These are phyloP conservation scores for Pammene aurita DNA, from an alignment of 2,888 invertebrate species.

Conservation along the genomic window DNA sequence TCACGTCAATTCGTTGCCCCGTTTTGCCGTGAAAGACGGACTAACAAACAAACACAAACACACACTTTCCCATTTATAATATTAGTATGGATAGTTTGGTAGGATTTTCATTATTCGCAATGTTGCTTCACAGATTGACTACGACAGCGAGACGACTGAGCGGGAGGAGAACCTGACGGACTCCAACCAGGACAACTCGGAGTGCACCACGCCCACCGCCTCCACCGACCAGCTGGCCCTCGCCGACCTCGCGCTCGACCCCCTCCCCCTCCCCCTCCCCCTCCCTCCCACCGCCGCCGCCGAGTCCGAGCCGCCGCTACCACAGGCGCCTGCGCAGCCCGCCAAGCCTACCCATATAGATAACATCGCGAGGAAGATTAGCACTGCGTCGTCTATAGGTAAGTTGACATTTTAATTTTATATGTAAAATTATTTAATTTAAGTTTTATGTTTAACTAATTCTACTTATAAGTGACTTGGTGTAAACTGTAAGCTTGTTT, in stretches of 20 bases:
- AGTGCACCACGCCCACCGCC: slow-evolving; percentile 81
- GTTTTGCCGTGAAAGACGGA: too few species aligned
- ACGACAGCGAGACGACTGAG: slow-evolving; percentile 80
- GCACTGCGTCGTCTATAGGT: slow-evolving; percentile 78
- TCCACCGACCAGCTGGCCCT: slow-evolving; percentile 76
- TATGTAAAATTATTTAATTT: too few species aligned
- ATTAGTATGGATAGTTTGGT: too few species aligned
- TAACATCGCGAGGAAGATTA: slow-evolving; percentile 67
- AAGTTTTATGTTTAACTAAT: too few species aligned
- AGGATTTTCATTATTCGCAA: too few species aligned
- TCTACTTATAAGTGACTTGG: too few species aligned
- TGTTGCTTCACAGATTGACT: slow-evolving; percentile 74
- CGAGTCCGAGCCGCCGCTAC: slow-evolving; percentile 41
- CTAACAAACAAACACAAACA: too few species aligned
- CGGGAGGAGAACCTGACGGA: slow-evolving; percentile 80
- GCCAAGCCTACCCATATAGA: slow-evolving; percentile 49
- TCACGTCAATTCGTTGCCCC: too few species aligned
- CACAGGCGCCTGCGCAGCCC: slow-evolving; percentile 32
- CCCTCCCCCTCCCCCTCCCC: slow-evolving; percentile 47
- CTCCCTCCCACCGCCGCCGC: slow-evolving; percentile 43
- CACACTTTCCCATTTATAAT: too few species aligned
- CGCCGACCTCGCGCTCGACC: slow-evolving; percentile 69
- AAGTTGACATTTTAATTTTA: too few species aligned
- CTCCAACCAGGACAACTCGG: slow-evolving; percentile 81
- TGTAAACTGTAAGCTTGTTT: too few species aligned